Conservation (phyloP, 2,797 vertebrate genomes). For the Arnoldichthys spilopterus region DNA sequence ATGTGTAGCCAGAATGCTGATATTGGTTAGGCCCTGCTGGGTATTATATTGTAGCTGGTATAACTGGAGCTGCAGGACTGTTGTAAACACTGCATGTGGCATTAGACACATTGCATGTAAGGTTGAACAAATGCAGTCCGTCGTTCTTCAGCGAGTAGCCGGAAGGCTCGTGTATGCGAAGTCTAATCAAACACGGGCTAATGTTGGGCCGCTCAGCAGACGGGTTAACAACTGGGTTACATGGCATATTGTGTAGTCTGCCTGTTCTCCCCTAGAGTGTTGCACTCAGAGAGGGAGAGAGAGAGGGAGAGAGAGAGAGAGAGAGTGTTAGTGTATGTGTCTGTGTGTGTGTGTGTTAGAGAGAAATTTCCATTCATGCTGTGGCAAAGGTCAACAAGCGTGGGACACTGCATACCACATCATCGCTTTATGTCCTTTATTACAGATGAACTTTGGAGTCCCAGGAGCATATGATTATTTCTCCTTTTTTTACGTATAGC, state of each 20-base stretch:
- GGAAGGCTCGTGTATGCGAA: neutral
- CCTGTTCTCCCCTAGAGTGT: constrained; percentile 36
- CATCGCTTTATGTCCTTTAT: constrained; percentile 64
- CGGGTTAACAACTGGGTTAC: constrained; percentile 57
- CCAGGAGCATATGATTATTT: constrained; percentile 61
- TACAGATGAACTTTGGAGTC: constrained; percentile 64
- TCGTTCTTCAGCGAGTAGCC: neutral
- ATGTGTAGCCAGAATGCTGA: too few relatives aligned
- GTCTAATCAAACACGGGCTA: neutral
- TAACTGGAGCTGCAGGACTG: neutral
- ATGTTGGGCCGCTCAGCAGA: neutral
- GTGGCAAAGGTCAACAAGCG: constrained; percentile 66
- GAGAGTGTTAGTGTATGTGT: neutral
- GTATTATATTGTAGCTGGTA: neutral
- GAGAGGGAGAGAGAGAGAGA: too few relatives aligned
- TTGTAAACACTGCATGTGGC: neutral
- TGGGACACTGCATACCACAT: constrained; percentile 59
- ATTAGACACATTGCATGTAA: neutral
- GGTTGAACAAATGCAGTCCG: neutral
- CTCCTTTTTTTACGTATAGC: neutral
- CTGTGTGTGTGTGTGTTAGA: neutral
- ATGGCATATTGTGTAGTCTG: constrained; percentile 53
- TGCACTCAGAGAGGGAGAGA: neutral
- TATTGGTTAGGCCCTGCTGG: neutral
- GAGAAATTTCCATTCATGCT: constrained; percentile 58